These are phyloP conservation scores for Rhamphomyia laevipes DNA, from an alignment of 2,888 invertebrate species.

Conservation along the genomic window DNA sequence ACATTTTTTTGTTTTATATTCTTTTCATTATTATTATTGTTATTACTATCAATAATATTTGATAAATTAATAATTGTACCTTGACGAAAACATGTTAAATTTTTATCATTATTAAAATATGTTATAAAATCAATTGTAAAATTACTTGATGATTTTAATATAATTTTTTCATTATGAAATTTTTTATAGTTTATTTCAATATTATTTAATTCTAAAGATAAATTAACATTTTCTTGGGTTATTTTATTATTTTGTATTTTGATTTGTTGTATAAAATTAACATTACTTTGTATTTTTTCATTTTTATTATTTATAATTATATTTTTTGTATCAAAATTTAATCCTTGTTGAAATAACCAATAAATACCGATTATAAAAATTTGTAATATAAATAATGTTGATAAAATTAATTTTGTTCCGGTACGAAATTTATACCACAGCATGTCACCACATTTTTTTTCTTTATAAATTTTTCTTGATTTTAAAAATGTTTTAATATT, in stretches of 20 bases:
- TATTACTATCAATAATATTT: too few species aligned
- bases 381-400: conserved; percentile 30
- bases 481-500: too few species aligned
- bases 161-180: conserved; percentile 2
- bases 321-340: background rate
- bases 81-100: conserved; percentile 11
- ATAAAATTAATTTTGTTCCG: conserved; percentile 27
- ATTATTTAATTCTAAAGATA: too few species aligned
- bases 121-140: conserved; percentile 11
- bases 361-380: conserved; percentile 30
- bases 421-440: background rate
- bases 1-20: background rate
- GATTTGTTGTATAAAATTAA: background rate
- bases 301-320: background rate
- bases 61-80: conserved; percentile 1
- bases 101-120: background rate
- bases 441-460: too few species aligned
- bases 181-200: too few species aligned
- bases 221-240: background rate
- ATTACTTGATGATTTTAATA: conserved; percentile 10
- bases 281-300: background rate
- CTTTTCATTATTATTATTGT: background rate
- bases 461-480: too few species aligned
- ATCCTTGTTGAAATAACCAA: conserved; percentile 26
- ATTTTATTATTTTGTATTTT: background rate